A percentile compares a stretch with the other conserved stretches of the same genome.
phyloP scores from a whole-genome alignment of 2,888 invertebrate species.

The Chesias legatella region DNA sequence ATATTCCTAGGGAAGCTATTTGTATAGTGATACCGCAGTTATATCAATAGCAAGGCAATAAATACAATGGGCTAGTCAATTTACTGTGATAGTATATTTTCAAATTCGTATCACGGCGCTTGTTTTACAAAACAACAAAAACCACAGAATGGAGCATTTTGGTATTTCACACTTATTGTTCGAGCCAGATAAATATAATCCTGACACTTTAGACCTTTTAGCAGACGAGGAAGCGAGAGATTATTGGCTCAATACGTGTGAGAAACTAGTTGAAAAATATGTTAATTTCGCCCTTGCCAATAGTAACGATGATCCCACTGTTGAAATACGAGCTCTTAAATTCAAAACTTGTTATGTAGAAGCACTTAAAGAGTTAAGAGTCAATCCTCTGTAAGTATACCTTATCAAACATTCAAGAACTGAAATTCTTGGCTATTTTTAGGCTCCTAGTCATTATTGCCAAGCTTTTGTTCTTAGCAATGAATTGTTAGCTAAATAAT shows the following conservation, averaged over 20 bases:
- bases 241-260: conserved; percentile 96
- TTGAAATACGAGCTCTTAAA: conserved; percentile 88
- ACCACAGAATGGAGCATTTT: conserved; percentile 67
- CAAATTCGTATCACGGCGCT: too few relatives aligned
- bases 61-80: conserved; percentile 54
- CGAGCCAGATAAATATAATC: conserved; percentile 89
- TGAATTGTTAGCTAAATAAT: too few relatives aligned
- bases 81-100: conserved; percentile 33
- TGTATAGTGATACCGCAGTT: conserved; percentile 56
- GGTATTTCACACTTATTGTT: conserved; percentile 82
- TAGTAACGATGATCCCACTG: conserved; percentile 84
- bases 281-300: conserved; percentile 90
- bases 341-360: conserved; percentile 91
- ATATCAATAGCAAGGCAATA: conserved; percentile 41
- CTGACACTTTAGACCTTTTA: conserved; percentile 95
- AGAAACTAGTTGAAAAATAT: conserved; percentile 91
- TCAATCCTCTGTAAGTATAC: conserved; percentile 88
- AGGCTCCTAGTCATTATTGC: conserved; percentile 5
- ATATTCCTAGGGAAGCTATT: conserved; percentile 45
- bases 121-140: too few relatives aligned
- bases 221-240: conserved; percentile 91
- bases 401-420: neutral
- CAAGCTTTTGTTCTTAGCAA: conserved; percentile 6
- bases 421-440: conserved; percentile 5
- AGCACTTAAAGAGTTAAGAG: conserved; percentile 86